These are phyloP conservation scores for Helobdella robusta DNA, from an alignment of 2,888 invertebrate genomes.

Conservation along the genomic window DNA sequence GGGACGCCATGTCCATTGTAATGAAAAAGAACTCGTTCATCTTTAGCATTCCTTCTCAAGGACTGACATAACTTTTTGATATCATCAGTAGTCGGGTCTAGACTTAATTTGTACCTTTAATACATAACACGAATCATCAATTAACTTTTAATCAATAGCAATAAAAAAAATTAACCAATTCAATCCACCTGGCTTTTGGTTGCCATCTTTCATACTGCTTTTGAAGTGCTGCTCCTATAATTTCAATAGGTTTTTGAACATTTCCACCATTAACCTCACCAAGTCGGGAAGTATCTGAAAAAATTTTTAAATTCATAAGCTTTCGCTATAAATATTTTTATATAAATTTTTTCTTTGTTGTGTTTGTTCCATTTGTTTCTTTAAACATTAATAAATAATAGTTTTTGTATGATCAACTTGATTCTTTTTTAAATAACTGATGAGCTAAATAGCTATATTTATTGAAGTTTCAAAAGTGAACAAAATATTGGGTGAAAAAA, in stretches of 20 bases:
- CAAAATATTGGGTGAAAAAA: not conserved
- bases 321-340: not conserved
- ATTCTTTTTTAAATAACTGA: too few relatives aligned
- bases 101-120: slow-evolving; percentile 73
- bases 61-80: slow-evolving; percentile 92
- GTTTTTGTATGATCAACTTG: too few relatives aligned
- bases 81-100: slow-evolving; percentile 95
- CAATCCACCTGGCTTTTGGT: slow-evolving; percentile 63
- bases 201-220: slow-evolving; percentile 98
- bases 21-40: slow-evolving; percentile 93
- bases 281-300: slow-evolving; percentile 57
- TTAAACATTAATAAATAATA: too few relatives aligned
- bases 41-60: slow-evolving; percentile 87
- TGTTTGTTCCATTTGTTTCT: too few relatives aligned
- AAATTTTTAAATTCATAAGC: not conserved
- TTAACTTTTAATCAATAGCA: not conserved
- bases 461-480: slow-evolving; percentile 13
- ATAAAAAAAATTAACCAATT: not conserved
- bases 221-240: slow-evolving; percentile 79
- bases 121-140: not conserved
- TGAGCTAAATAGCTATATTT: too few relatives aligned
- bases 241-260: slow-evolving; percentile 74
- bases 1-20: slow-evolving; percentile 99
- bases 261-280: slow-evolving; percentile 11
- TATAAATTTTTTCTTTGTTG: too few relatives aligned